Conservation (phyloP, 1,140 invertebrate species). For the Panagrolaimus sp. region DNA sequence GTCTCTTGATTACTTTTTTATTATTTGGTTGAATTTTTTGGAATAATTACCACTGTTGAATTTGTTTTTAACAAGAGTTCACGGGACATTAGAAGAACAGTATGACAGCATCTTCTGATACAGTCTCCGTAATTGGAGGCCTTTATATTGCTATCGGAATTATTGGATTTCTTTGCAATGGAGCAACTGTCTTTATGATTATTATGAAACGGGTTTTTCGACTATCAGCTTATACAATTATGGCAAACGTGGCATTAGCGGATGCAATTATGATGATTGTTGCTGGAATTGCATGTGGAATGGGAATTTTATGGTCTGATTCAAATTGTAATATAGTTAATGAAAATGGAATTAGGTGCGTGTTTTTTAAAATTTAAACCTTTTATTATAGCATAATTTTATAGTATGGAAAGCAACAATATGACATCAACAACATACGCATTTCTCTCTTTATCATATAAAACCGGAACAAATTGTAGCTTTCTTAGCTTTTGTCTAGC, state of each 20-base stretch:
- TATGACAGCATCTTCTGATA: too few species aligned
- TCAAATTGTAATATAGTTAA: background rate
- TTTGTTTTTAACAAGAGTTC: too few species aligned
- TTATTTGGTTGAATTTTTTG: too few species aligned
- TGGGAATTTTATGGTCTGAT: conserved; percentile 14
- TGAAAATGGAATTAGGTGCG: too few species aligned
- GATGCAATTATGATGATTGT: conserved; percentile 49
- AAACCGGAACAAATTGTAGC: background rate
- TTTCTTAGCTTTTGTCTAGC: conserved; percentile 27
- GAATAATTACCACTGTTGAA: too few species aligned
- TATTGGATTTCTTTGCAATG: conserved; percentile 44
- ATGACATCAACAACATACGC: background rate
- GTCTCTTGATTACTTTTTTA: too few species aligned
- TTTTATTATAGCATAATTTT: conserved; percentile 21
- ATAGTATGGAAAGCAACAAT: background rate
- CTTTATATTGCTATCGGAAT: conserved; percentile 38
- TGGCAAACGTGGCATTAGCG: conserved; percentile 53
- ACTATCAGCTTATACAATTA: conserved; percentile 53
- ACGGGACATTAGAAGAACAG: too few species aligned
- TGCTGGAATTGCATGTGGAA: conserved; percentile 37
- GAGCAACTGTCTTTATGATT: conserved; percentile 49
- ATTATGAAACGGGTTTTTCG: conserved; percentile 43
- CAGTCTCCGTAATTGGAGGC: conserved; percentile 14
- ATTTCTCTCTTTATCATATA: background rate
- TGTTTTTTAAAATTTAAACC: background rate